Evolutionary conservation across 2,113 vertebrate genomes (phyloP).

Genomic region (Melanostigma gelatinosum): DNA sequence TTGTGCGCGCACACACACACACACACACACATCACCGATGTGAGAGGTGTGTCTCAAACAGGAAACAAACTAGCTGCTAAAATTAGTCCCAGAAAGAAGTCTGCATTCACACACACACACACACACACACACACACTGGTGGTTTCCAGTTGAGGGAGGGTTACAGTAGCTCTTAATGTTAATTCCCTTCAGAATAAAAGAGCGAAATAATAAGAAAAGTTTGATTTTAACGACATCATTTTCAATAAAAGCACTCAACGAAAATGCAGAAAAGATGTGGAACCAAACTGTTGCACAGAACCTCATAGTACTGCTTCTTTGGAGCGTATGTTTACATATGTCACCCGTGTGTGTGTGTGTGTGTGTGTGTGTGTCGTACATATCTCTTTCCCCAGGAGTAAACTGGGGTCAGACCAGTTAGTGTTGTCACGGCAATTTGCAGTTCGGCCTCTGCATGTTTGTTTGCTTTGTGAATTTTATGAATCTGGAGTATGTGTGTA

Average conservation of each 20-base stretch:
- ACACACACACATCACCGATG: not conserved
- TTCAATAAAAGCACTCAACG: not conserved
- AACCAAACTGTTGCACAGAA: constrained; percentile 11
- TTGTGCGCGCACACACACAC: not conserved
- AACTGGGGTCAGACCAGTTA: constrained; percentile 76
- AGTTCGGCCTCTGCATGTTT: constrained; percentile 65
- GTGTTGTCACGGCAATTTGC: constrained; percentile 72
- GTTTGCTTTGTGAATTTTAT: constrained; percentile 58
- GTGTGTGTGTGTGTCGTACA: constrained; percentile 18
- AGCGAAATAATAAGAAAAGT: not conserved
- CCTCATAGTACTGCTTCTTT: constrained; percentile 11
- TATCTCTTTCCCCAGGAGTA: constrained; percentile 69
- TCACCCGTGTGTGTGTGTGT: constrained; percentile 30
- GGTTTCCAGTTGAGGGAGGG: not conserved
- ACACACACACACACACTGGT: not conserved
- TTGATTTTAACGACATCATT: not conserved
- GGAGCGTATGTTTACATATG: constrained; percentile 24
- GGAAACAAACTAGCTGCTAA: constrained; percentile 58
- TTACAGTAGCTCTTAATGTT: not conserved
- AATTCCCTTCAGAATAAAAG: not conserved
- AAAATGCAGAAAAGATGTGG: not conserved
- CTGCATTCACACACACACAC: not conserved
- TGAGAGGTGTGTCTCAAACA: constrained; percentile 39
- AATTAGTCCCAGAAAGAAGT: constrained; percentile 38
- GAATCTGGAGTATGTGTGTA: constrained; percentile 21